Percentiles rank a stretch among this genome's conserved stretches.
phyloP scores from a whole-genome alignment of 2,888 invertebrate species.

The Lissocephala sabroskyi region DNA sequence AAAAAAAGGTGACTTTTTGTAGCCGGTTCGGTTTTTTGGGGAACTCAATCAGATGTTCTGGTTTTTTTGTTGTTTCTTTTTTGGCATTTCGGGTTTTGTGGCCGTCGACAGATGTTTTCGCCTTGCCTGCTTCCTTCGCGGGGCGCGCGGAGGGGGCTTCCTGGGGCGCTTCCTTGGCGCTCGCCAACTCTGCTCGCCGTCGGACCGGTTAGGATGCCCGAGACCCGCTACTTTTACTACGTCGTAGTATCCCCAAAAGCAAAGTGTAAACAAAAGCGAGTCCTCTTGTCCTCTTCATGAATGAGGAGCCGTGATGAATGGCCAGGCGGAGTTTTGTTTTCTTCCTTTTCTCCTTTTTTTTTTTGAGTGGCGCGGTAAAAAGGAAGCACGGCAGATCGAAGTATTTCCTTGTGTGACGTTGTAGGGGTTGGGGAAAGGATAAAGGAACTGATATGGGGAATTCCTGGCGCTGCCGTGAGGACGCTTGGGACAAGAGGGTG shows the following conservation, averaged over 20 bases:
- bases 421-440: no score
- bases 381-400: background rate
- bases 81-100: constrained; percentile 48
- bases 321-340: no score
- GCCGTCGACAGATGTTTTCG: constrained; percentile 54
- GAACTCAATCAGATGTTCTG: constrained; percentile 57
- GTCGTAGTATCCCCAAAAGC: constrained; percentile 28
- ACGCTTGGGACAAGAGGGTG: no score
- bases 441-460: no score
- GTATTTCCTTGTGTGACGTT: no score
- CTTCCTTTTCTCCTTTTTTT: no score
- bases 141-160: no score
- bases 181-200: constrained; percentile 1
- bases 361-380: background rate
- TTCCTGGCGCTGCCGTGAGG: no score
- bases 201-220: constrained; percentile 33
- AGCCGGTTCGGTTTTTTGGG: constrained; percentile 22
- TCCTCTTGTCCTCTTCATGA: constrained; percentile 40
- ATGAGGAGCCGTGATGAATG: constrained; percentile 62
- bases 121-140: constrained; percentile 34
- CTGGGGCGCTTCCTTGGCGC: constrained; percentile 8
- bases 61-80: constrained; percentile 27
- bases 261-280: constrained; percentile 57
- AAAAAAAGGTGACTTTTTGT: no score
- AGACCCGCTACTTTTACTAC: constrained; percentile 51